A percentile compares a stretch with the other conserved stretches of the same genome.
Evolutionary conservation across 2,888 invertebrate genomes (phyloP).

Genomic region (Lissonota sp.): DNA sequence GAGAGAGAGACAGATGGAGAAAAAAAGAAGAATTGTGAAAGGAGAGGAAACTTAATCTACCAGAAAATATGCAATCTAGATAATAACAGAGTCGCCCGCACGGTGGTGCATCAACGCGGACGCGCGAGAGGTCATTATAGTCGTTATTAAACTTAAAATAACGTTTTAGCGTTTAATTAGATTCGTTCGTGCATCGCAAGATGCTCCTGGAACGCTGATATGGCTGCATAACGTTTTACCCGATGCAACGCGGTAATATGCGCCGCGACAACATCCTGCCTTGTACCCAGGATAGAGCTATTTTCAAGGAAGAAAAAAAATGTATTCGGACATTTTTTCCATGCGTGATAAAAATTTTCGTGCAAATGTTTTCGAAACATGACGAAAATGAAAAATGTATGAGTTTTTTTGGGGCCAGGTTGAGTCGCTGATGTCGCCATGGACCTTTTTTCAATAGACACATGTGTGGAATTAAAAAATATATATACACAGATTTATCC

Average conservation of each 20-base stretch:
- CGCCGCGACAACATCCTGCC: neutral
- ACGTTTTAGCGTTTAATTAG: conserved; percentile 82
- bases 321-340: neutral
- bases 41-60: conserved; percentile 78
- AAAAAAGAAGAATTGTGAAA: conserved; percentile 63
- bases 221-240: neutral
- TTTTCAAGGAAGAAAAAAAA: neutral
- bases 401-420: neutral
- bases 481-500: conserved; percentile 33
- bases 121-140: conserved; percentile 80
- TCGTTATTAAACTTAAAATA: conserved; percentile 82
- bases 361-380: too few species aligned
- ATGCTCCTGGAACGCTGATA: conserved; percentile 37
- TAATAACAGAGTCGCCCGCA: conserved; percentile 80
- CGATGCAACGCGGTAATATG: conserved; percentile 20
- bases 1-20: conserved; percentile 8
- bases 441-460: conserved; percentile 8
- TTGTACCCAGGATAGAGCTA: neutral
- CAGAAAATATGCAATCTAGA: conserved; percentile 83
- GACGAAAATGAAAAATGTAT: neutral
- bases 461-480: neutral
- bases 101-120: conserved; percentile 67
- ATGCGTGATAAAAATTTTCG: neutral
- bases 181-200: conserved; percentile 70
- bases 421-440: conserved; percentile 33